Evolutionary conservation across 2,113 vertebrate genomes (phyloP).

Genomic region (Tachuris rubrigastra): DNA sequence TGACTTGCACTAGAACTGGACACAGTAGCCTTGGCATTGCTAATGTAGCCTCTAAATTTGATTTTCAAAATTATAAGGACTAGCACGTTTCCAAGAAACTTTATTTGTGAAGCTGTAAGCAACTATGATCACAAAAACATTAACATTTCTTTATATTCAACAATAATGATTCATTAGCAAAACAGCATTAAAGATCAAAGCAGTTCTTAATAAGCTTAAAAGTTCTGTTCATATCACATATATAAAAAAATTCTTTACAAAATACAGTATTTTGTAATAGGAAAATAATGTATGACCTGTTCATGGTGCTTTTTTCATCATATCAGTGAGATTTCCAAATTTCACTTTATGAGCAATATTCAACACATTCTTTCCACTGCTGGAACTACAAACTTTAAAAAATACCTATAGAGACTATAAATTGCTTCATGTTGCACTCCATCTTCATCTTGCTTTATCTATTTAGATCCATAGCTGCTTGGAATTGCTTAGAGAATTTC

Average conservation of each 20-base stretch:
- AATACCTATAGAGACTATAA: not conserved
- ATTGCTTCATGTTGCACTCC: not conserved
- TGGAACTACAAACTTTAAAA: not conserved
- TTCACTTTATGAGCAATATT: not conserved
- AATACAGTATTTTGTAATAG: not conserved
- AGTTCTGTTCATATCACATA: not conserved
- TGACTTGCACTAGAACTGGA: not conserved
- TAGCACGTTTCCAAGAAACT: not conserved
- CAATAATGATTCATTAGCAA: not conserved
- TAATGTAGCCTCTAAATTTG: not conserved
- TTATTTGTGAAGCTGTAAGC: not conserved
- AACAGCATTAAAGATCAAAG: not conserved
- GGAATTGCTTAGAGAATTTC: not conserved
- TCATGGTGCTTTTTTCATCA: not conserved
- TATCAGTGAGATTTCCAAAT: not conserved
- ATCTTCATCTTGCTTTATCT: not conserved
- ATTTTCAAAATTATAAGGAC: not conserved
- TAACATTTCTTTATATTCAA: not conserved
- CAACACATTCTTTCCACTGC: not conserved
- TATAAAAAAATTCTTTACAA: rapidly evolving
- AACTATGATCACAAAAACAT: not conserved
- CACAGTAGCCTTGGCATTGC: not conserved
- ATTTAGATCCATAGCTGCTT: not conserved
- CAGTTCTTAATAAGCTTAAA: not conserved
- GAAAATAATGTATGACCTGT: not conserved